Evolutionary conservation across 2,113 vertebrate species (phyloP).

Genomic region (Otocyon megalotis): DNA sequence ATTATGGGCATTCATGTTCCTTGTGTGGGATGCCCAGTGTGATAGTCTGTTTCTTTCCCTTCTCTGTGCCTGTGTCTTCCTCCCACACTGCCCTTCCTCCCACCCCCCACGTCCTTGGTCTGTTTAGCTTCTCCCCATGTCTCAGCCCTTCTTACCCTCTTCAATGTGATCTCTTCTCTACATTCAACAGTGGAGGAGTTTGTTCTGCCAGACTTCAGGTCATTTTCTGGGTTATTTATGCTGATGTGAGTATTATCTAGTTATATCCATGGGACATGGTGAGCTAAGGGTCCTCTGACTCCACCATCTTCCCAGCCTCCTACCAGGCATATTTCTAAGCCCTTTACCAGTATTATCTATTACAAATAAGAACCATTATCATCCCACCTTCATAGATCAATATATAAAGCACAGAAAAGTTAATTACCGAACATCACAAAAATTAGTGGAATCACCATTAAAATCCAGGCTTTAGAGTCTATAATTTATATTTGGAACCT

Average conservation of each 20-base stretch:
- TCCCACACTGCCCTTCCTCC: neutral
- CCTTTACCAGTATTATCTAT: neutral
- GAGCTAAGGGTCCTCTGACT: neutral
- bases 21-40: neutral
- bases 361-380: neutral
- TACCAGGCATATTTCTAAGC: neutral
- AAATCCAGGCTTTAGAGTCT: neutral
- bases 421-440: neutral
- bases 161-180: neutral
- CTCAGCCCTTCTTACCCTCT: neutral
- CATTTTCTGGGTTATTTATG: neutral
- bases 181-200: neutral
- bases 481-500: neutral
- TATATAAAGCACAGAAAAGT: constrained; percentile 5
- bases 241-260: neutral
- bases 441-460: neutral
- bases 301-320: neutral
- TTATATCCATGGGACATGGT: neutral
- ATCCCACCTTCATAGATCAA: neutral
- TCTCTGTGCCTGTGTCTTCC: neutral
- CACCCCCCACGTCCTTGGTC: neutral
- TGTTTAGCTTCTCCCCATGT: neutral
- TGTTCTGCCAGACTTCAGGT: neutral
- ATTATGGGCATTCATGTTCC: neutral
- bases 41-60: neutral